Evolutionary conservation across 2,113 vertebrate species (phyloP).

Genomic region (Cheilinus undulatus): DNA sequence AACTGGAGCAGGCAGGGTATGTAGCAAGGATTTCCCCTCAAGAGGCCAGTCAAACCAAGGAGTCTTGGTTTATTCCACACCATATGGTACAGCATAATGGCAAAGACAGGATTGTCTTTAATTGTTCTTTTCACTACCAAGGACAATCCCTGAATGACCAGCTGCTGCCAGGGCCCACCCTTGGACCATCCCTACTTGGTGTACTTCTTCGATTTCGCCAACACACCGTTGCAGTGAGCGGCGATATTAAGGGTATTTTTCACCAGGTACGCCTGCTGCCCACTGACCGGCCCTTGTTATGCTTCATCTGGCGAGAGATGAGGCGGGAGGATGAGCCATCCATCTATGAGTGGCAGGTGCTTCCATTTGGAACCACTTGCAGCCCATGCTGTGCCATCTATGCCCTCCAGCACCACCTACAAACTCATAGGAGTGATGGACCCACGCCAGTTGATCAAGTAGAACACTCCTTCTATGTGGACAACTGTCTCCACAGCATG

Average conservation of each 20-base stretch:
- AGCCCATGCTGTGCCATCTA: slow-evolving; percentile 42
- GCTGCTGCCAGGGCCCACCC: slow-evolving; percentile 28
- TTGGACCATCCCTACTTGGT: not conserved
- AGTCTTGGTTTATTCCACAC: slow-evolving; percentile 12
- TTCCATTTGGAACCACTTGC: slow-evolving; percentile 14
- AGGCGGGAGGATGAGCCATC: not conserved
- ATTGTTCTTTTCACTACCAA: slow-evolving; percentile 18
- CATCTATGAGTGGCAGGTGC: slow-evolving; percentile 44
- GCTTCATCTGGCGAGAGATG: slow-evolving; percentile 38
- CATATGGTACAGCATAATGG: slow-evolving; percentile 9
- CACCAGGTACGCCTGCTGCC: slow-evolving; percentile 34
- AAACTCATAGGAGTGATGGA: not conserved
- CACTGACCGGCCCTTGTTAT: slow-evolving; percentile 4
- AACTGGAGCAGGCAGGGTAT: not conserved
- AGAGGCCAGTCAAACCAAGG: not conserved
- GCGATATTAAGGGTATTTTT: slow-evolving; percentile 38
- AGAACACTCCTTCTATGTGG: slow-evolving; percentile 27
- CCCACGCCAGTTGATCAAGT: not conserved
- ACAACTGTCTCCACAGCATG: slow-evolving; percentile 28
- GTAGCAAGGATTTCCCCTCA: not conserved
- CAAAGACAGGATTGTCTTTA: slow-evolving; percentile 19
- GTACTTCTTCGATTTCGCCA: slow-evolving; percentile 14
- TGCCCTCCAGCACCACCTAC: slow-evolving; percentile 28
- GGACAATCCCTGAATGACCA: not conserved
- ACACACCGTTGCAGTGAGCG: slow-evolving; percentile 9